A percentile compares a stretch with the other conserved stretches of the same genome.
Evolutionary conservation across 2,113 vertebrate species (phyloP).

Genomic region (Herpetotheres cachinnans): DNA sequence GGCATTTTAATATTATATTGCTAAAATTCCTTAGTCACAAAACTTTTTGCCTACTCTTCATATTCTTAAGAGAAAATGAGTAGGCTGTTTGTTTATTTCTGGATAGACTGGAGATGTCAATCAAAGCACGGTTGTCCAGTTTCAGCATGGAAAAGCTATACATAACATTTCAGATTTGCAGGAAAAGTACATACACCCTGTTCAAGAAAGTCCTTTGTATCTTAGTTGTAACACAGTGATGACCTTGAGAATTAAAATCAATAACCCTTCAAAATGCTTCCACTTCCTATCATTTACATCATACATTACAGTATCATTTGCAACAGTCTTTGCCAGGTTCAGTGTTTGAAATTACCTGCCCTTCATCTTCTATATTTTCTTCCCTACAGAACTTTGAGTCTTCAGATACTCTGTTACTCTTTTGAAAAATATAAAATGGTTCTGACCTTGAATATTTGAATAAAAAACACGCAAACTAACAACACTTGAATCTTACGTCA

Average conservation of each 20-base stretch:
- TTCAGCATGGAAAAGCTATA: neutral
- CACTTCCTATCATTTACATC: neutral
- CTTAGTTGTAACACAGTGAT: neutral
- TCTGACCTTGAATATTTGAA: constrained; percentile 15
- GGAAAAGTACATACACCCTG: neutral
- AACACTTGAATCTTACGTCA: neutral
- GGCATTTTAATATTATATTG: neutral
- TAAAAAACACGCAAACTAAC: neutral
- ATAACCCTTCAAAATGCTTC: neutral
- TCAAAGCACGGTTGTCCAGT: neutral
- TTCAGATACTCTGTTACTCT: neutral
- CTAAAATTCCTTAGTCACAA: neutral
- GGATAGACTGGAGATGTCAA: neutral
- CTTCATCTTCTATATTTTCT: neutral
- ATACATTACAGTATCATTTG: neutral
- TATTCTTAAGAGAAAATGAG: neutral
- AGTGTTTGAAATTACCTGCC: neutral
- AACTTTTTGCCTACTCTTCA: neutral
- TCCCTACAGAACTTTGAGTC: neutral
- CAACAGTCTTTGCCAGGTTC: neutral
- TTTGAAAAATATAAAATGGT: neutral
- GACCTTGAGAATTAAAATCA: neutral
- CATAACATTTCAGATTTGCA: neutral
- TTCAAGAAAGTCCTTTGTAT: neutral
- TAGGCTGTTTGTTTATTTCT: neutral